These are phyloP conservation scores for Linnaemya vulpina DNA, from an alignment of 2,888 invertebrate species.

Conservation along the genomic window DNA sequence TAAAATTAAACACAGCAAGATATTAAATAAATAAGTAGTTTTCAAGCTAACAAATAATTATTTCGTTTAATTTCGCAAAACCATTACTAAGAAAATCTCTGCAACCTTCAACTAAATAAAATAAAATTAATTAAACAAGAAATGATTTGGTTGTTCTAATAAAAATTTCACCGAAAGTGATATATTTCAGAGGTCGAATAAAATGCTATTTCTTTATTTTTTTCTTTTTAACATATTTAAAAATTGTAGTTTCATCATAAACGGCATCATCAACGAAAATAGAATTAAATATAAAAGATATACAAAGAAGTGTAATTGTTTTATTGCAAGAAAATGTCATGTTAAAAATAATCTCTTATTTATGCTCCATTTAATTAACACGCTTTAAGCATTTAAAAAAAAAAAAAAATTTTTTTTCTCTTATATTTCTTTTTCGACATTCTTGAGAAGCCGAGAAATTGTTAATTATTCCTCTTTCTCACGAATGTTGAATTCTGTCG, in stretches of 20 bases:
- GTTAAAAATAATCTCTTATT: background rate
- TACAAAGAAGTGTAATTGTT: conserved; percentile 19
- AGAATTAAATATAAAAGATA: background rate
- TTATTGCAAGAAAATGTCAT: conserved; percentile 4
- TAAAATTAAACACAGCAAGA: conserved; percentile 13
- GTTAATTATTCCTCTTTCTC: conserved; percentile 14
- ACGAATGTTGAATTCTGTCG: background rate
- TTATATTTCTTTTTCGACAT: background rate
- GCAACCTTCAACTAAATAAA: conserved; percentile 50
- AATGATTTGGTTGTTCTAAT: background rate
- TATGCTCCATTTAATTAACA: conserved; percentile 18
- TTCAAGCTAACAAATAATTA: conserved; percentile 28
- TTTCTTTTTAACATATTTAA: background rate
- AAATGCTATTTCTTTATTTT: too few relatives aligned
- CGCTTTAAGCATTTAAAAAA: background rate
- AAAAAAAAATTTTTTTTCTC: background rate
- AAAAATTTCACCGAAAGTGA: conserved; percentile 28
- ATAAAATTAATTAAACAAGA: conserved; percentile 42
- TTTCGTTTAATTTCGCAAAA: conserved; percentile 24
- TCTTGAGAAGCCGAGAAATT: background rate
- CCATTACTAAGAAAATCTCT: background rate
- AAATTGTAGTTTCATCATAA: conserved; percentile 31
- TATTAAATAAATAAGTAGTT: conserved; percentile 18
- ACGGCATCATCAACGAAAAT: conserved; percentile 3
- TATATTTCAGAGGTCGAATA: conserved; percentile 47